Evolutionary conservation across 2,888 invertebrate genomes (phyloP).

Genomic region (Panopea generosa): DNA sequence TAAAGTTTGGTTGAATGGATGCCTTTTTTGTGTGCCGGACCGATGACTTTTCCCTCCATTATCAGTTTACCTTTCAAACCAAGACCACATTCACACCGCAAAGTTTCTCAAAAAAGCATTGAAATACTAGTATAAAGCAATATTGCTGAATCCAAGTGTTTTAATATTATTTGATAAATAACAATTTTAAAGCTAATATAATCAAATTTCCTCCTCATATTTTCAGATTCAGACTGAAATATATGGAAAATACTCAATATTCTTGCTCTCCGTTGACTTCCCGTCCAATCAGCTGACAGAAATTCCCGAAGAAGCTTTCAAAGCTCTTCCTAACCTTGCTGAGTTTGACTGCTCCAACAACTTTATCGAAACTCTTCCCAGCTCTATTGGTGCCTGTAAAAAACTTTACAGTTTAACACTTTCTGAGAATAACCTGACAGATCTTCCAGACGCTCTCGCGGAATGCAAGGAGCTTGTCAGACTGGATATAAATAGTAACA

Average conservation of each 20-base stretch:
- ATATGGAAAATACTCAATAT: constrained; percentile 59
- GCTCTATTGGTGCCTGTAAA: constrained; percentile 66
- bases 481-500: constrained; percentile 71
- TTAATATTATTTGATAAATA: too few species aligned
- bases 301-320: constrained; percentile 70
- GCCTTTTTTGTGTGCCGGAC: too few species aligned
- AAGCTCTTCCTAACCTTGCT: constrained; percentile 61
- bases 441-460: constrained; percentile 67
- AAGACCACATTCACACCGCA: too few species aligned
- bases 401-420: constrained; percentile 62
- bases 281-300: constrained; percentile 63
- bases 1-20: too few species aligned
- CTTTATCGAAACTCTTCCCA: constrained; percentile 67
- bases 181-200: too few species aligned
- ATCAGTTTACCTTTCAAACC: too few species aligned
- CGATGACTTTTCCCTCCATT: too few species aligned
- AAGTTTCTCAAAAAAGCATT: too few species aligned
- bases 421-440: constrained; percentile 65
- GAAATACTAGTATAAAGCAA: too few species aligned
- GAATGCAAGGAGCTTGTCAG: constrained; percentile 55
- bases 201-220: too few species aligned
- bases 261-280: constrained; percentile 69
- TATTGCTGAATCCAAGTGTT: too few species aligned
- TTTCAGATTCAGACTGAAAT: constrained; percentile 36
- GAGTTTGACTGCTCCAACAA: constrained; percentile 65